These are phyloP conservation scores for Macropis europaea DNA, from an alignment of 2,888 invertebrate species.

Conservation along the genomic window DNA sequence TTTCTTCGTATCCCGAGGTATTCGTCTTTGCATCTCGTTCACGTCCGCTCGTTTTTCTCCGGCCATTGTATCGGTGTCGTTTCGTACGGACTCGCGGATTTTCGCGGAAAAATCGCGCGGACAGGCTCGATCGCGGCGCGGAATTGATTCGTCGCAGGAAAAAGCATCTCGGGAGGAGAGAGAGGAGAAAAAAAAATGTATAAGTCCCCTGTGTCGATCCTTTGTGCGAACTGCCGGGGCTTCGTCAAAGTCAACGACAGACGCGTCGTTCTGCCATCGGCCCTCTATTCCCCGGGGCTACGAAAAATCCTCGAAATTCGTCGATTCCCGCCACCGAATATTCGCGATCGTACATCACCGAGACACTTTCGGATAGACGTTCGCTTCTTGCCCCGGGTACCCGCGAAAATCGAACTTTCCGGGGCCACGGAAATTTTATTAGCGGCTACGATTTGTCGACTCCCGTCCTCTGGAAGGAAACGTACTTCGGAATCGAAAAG, in stretches of 20 bases:
- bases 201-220: conserved; percentile 14
- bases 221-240: conserved; percentile 28
- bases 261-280: conserved; percentile 23
- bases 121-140: not conserved
- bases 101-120: not conserved
- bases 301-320: conserved; percentile 13
- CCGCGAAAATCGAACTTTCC: too few species aligned
- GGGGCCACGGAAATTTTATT: too few species aligned
- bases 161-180: conserved; percentile 1
- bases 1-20: not conserved
- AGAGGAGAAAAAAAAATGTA: conserved; percentile 6
- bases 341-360: conserved; percentile 32
- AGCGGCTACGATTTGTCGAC: too few species aligned
- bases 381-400: too few species aligned
- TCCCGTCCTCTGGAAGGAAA: too few species aligned
- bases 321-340: conserved; percentile 27
- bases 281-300: not conserved
- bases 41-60: not conserved
- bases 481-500: too few species aligned
- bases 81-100: not conserved
- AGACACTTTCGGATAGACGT: conserved; percentile 16
- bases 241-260: conserved; percentile 61
- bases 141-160: conserved; percentile 23
- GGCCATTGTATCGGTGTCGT: conserved; percentile 1
- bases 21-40: not conserved